Evolutionary conservation across 2,797 vertebrate genomes (phyloP).

Genomic region (Martes flavigula): DNA sequence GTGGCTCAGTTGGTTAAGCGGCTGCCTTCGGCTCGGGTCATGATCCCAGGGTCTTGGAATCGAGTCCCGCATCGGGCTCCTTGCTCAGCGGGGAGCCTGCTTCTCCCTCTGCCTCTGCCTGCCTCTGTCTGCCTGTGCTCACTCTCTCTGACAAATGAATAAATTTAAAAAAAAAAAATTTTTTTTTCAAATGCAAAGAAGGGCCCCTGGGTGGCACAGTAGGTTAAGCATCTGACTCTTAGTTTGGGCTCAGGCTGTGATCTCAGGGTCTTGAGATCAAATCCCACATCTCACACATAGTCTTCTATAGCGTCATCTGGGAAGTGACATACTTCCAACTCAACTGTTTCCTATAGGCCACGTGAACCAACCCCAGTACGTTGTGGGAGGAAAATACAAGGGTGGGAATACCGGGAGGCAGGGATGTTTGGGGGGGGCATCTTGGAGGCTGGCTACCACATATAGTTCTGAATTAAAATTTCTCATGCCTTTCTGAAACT

Average conservation of each 20-base stretch:
- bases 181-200: too few species aligned
- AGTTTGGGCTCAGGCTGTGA: background rate
- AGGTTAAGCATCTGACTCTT: background rate
- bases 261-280: background rate
- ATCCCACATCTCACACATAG: background rate
- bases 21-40: too few species aligned
- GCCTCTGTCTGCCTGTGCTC: too few species aligned
- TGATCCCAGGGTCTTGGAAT: too few species aligned
- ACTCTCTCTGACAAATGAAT: too few species aligned
- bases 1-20: too few species aligned
- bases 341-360: background rate
- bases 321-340: background rate
- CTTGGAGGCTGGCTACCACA: background rate
- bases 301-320: background rate
- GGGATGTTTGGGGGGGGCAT: background rate
- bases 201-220: background rate
- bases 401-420: background rate
- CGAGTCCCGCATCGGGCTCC: too few species aligned
- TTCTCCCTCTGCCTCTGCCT: too few species aligned
- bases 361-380: background rate
- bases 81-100: too few species aligned
- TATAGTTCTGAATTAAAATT: conserved; percentile 16
- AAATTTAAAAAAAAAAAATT: too few species aligned
- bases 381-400: background rate
- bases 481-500: background rate